Conservation (phyloP, 2,888 invertebrate genomes). For the Serripes groenlandicus region DNA sequence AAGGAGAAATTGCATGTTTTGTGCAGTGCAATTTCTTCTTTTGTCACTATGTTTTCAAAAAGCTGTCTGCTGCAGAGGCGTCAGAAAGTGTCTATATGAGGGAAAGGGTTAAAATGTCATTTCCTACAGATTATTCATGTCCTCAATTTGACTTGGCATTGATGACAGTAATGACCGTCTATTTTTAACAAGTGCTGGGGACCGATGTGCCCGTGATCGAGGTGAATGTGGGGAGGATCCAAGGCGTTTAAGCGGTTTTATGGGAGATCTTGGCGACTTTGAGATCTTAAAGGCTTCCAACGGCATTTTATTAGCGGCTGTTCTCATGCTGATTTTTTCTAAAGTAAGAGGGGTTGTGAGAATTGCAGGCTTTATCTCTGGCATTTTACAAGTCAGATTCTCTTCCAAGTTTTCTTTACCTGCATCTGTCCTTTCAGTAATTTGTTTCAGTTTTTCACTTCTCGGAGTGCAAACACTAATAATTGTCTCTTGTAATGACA, state of each 20-base stretch:
- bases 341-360: conserved; percentile 64
- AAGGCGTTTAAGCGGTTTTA: conserved; percentile 80
- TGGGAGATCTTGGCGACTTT: conserved; percentile 72
- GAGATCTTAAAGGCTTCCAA: conserved; percentile 63
- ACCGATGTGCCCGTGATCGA: conserved; percentile 44
- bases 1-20: too few species aligned
- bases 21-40: too few species aligned
- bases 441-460: conserved; percentile 50
- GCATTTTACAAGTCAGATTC: conserved; percentile 33
- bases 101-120: neutral
- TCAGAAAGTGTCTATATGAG: neutral
- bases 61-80: too few species aligned
- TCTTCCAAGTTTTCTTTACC: conserved; percentile 42
- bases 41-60: too few species aligned
- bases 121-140: conserved; percentile 34
- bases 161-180: conserved; percentile 58
- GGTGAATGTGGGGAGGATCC: conserved; percentile 71
- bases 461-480: conserved; percentile 73
- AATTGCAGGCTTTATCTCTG: conserved; percentile 66
- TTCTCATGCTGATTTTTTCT: conserved; percentile 62
- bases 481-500: conserved; percentile 71
- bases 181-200: conserved; percentile 63
- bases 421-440: conserved; percentile 19
- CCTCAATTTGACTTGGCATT: conserved; percentile 69
- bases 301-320: conserved; percentile 75